Evolutionary conservation across 2,113 vertebrate genomes (phyloP), one percentile per base, ranked within the genome.

Genomic region (Prolemur simus): DNA sequence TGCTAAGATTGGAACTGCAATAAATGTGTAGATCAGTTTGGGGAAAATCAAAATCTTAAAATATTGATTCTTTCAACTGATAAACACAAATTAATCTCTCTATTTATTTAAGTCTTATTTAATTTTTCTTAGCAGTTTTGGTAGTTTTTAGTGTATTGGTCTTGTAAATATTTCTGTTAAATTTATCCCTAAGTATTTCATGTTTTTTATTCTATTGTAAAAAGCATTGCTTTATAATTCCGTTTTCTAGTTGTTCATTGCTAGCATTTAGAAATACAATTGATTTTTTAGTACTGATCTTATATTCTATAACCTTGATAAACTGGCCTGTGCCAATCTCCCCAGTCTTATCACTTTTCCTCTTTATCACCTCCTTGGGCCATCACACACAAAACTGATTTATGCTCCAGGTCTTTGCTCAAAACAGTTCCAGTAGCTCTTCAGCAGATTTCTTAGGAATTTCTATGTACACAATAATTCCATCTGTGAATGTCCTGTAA

Each of bases 81-180:
- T 66, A 66, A 94, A 82, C 8, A 42, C 1, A 49, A 6, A 6
- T 86, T 86, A 29, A 77, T n/a, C 29, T 78, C 12, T 89, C 10
- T 63, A 64, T 47, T 81, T 87, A 29, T 32, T 86, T 60, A 88
- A 88, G 12, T 54, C 58, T 73, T 49, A 32, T 94, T 95, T 90
- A 86, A 80, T 80, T 66, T 85, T 6, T 87, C 34, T 68, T 4
- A 13, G 34, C 13, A 60, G 15, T 66, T 85, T 77, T 94, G 39
- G 9, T 74, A 60, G 32, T 47, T 78, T 73, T 64, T 85, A 85
- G 15, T 42, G 6, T 84, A 73, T 34, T 64, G 39, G 73, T 60
- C 58, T 93, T 82, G 2, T 6, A 83, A 69, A 93, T 83, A 54
- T 52, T 93, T 86, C 77, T 66, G 25, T 95, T 87, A 68, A 87